Base-by-base conservation (phyloP, 1,140 invertebrate species). In the Saccostrea glomerata region DNA sequence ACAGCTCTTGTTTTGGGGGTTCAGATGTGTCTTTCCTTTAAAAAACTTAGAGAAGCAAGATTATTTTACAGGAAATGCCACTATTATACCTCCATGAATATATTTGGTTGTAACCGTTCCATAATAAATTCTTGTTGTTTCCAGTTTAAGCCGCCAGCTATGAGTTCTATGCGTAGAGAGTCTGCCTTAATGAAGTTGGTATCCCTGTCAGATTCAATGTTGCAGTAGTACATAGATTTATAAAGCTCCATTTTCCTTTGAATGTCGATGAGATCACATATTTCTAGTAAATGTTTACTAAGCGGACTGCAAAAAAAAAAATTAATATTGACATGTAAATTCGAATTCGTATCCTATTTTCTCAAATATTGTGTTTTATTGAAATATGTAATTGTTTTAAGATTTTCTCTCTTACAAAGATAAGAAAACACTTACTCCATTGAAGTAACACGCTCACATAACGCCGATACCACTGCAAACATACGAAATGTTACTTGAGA, bases 211-310 rank as follows among this genome's bases (percentile, higher is more conserved):
- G 92, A 91, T 60, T 86, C 90, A 15, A 90, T 90, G 87, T 94
- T 94, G 60, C 92, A 93, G 87, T 94, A 93, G 84, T 94, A 94
- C 92, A 94, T 93, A 20, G 89, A 84, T 86, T 91, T 90, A 87
- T 94, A 94, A 20, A 94, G 87, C 63, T 92, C 93, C 92, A 94
- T 92, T 88, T 94, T 94, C 54, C 94, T 86, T 88, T 94, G 91
- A 60, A 94, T 94, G 88, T 94, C 94, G 56, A 92, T 56, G 25
- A 93, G 84, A 86, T 94, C 89, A 85, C 90, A 91, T 5, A 94
- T 94, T 73, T 94, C 93, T 40, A 94, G 85, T 36, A 94, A 86
- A 40, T 93, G 92, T 83, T 93, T 93, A 87, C 93, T 91, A 4
- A 93, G 86, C 6, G 91, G 87, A 73, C 94, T 94, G 89, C 20